Evolutionary conservation across 2,113 vertebrate species (phyloP).

Genomic region (Pampusana beccarii): DNA sequence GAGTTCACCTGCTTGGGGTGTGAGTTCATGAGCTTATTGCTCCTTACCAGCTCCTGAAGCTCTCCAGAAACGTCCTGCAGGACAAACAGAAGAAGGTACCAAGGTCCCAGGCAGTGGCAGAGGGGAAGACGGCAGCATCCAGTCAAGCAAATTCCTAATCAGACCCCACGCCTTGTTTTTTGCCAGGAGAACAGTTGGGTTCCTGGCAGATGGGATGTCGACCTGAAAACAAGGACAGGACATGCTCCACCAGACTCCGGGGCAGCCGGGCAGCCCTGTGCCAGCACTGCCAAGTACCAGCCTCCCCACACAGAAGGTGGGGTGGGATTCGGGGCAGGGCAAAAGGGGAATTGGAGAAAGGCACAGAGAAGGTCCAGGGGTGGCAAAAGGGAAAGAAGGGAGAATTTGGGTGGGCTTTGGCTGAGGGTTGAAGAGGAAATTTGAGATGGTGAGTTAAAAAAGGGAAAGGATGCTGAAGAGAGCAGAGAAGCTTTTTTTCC

Average conservation of each 20-base stretch:
- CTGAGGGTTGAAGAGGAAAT: background rate
- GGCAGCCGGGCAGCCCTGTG: background rate
- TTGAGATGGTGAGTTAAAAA: background rate
- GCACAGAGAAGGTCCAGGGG: background rate
- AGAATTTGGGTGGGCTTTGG: background rate
- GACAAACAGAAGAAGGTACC: background rate
- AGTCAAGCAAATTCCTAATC: background rate
- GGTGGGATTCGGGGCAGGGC: background rate
- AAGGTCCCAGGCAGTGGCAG: background rate
- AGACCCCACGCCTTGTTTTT: background rate
- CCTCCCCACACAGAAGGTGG: background rate
- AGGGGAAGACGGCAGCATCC: background rate
- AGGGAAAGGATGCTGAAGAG: background rate
- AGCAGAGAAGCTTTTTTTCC: background rate
- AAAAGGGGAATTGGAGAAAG: background rate
- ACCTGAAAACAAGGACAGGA: constrained; percentile 34
- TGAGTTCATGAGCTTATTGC: background rate
- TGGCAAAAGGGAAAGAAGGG: background rate
- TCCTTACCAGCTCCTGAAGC: background rate
- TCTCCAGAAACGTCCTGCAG: background rate
- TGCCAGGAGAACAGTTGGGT: background rate
- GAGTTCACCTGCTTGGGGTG: background rate
- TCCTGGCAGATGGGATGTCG: background rate
- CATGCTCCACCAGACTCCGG: background rate
- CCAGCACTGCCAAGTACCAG: background rate